Conservation (phyloP, 2,113 vertebrate species). For the Syrrhaptes paradoxus region DNA sequence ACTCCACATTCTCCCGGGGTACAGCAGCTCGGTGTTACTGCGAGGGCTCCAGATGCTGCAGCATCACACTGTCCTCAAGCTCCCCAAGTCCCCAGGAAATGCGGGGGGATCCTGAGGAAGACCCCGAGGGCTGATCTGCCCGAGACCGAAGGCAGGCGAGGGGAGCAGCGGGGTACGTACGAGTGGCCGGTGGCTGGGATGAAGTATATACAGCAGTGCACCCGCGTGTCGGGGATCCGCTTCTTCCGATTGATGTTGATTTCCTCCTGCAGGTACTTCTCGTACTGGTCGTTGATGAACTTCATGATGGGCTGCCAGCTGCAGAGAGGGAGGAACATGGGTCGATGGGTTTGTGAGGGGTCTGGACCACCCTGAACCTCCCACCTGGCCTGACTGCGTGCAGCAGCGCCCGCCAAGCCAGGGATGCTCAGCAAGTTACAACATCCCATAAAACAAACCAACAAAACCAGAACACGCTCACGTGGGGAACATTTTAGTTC, state of each 20-base stretch:
- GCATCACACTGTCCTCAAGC: not conserved
- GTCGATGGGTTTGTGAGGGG: not conserved
- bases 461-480: not conserved
- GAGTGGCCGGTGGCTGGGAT: slow-evolving; percentile 97
- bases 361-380: not conserved
- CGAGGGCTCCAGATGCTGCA: not conserved
- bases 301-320: slow-evolving; percentile 99
- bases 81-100: not conserved
- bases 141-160: accelerated
- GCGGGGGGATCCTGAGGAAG: accelerated
- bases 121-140: not conserved
- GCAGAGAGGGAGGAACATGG: not conserved
- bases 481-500: not conserved
- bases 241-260: slow-evolving; percentile 96
- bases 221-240: slow-evolving; percentile 91
- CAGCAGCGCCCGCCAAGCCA: not conserved
- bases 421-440: not conserved
- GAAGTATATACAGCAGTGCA: slow-evolving; percentile 99
- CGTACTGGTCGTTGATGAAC: slow-evolving; percentile 98
- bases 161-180: slow-evolving; percentile 71
- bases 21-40: not conserved
- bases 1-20: accelerated
- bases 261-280: slow-evolving; percentile 96
- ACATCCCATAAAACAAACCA: not conserved
- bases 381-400: accelerated